Percentiles rank a stretch among this genome's conserved stretches.
Conservation (phyloP, 2,797 vertebrate species). For the Sparus aurata region DNA sequence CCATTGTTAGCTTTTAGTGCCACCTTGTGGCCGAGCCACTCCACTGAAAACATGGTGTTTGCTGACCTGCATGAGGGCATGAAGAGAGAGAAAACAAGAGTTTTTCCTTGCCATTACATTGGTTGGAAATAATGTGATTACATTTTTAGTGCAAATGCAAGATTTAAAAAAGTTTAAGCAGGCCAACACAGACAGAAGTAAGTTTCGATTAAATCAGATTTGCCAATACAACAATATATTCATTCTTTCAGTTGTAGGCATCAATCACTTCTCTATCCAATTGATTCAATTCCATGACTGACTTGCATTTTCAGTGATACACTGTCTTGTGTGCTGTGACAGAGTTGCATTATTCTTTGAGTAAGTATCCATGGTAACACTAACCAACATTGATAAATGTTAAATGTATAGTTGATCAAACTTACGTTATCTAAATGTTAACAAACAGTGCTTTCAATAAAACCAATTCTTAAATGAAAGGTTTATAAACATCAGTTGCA, state of each 20-base stretch:
- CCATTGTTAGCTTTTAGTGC: conserved; percentile 94
- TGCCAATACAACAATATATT: neutral
- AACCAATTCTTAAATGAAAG: too few species aligned
- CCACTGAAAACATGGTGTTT: conserved; percentile 93
- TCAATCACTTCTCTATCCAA: neutral
- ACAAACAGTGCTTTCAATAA: too few species aligned
- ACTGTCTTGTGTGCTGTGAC: neutral
- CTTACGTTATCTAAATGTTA: too few species aligned
- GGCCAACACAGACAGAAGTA: neutral
- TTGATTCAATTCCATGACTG: neutral
- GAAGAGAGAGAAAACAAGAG: neutral
- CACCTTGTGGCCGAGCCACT: conserved; percentile 93
- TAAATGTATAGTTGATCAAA: too few species aligned
- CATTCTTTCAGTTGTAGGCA: neutral
- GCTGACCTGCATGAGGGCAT: conserved; percentile 83
- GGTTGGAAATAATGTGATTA: neutral
- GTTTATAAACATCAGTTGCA: too few species aligned
- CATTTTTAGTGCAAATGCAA: neutral
- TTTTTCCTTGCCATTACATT: neutral
- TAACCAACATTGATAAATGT: too few species aligned
- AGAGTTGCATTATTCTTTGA: neutral
- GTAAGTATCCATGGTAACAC: too few species aligned
- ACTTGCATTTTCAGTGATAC: neutral
- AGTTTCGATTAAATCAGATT: neutral
- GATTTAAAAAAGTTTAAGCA: neutral